Evolutionary conservation across 2,888 invertebrate genomes (phyloP), one percentile per base, ranked within the genome.

Genomic region (Philaethria dido): DNA sequence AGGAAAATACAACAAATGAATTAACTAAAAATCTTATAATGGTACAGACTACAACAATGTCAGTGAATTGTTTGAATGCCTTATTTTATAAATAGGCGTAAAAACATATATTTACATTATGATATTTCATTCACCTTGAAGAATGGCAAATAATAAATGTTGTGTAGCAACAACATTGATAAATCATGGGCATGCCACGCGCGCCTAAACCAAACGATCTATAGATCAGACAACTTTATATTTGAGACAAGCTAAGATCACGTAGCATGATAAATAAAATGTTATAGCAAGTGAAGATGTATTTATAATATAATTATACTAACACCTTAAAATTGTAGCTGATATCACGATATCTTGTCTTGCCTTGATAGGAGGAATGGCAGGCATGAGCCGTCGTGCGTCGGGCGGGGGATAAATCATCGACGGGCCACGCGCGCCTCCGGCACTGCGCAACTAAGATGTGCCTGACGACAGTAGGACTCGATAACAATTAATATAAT

Each of bases 131-230:
- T 44, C 57, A 59, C 52, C 62, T 67, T 62, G 78, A 88, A 88
- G 85, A 86, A 82, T 84, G 84, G 81, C 78, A 79, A 79, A 78
- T 77, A 74, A 75, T 75, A 80, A 73, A 77, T 79, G 86, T 86
- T 86, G 87, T 87, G 88, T 57, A n/a, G 57, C 22, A 84, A 87
- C 85, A 83, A 80, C 77, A 78, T 75, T 81, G 89, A 91, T 91
- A 90, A 89, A 89, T 88, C 88, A 88, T 87, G 85, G 84, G 80
- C 84, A 79, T 78, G 85, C 85, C 89, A 89, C 89, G 89, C 89
- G 91, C 89, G 89, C 89, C 87, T 79, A 83, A 84, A 87, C 80
- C 82, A 18, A 66, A 44, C 61, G 33, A 13, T 44, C 8, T 11
- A 52, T 14, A 22, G 39, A 57, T 42, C 22, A 11, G 13, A 57